phyloP scores from a whole-genome alignment of 2,888 invertebrate genomes.

The Drosophila demipolita region DNA sequence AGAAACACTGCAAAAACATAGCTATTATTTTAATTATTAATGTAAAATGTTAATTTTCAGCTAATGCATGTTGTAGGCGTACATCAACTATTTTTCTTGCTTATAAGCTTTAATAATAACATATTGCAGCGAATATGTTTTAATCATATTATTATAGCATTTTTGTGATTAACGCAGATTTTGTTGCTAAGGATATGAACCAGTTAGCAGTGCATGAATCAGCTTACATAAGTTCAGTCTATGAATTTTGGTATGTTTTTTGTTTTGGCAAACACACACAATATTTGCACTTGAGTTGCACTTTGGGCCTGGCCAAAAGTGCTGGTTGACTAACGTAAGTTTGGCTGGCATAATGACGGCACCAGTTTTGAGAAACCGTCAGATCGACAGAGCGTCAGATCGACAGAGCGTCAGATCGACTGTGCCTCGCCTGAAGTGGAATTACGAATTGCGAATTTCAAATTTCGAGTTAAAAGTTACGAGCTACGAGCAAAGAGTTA shows the following conservation, averaged over 20 bases:
- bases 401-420: slow-evolving; percentile 16
- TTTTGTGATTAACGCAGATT: neutral
- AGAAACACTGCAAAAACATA: neutral
- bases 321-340: neutral
- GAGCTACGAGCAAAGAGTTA: neutral
- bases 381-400: slow-evolving; percentile 3
- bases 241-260: neutral
- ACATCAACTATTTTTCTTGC: neutral
- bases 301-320: slow-evolving; percentile 17
- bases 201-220: slow-evolving; percentile 5
- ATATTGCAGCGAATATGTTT: neutral
- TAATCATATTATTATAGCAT: neutral
- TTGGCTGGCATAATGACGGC: slow-evolving; percentile 6
- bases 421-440: slow-evolving; percentile 12
- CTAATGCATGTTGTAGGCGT: neutral
- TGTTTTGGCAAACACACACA: slow-evolving; percentile 7
- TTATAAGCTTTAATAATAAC: neutral
- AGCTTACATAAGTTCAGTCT: slow-evolving; percentile 2
- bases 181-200: slow-evolving; percentile 3
- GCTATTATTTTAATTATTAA: neutral
- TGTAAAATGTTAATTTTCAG: neutral
- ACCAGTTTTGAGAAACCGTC: neutral
- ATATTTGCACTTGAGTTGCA: slow-evolving; percentile 57
- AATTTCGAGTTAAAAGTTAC: neutral
- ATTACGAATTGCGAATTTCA: slow-evolving; percentile 17